Evolutionary conservation across 2,797 vertebrate genomes (phyloP).

Genomic region (Sciaenops ocellatus): DNA sequence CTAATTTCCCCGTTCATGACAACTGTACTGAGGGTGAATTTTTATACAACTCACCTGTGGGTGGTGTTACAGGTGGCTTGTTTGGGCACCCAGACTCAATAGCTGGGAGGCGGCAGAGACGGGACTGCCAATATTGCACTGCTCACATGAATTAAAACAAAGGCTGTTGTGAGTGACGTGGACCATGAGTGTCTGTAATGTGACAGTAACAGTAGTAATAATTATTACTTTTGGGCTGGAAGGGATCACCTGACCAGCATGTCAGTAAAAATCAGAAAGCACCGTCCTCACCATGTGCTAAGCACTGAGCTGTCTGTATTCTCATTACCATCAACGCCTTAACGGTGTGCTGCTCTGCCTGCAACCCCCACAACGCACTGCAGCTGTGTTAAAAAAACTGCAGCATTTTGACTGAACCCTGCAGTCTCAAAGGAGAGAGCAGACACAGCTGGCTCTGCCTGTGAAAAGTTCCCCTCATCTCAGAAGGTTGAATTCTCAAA

Average conservation of each 20-base stretch:
- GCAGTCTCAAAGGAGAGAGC: not conserved
- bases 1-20: too few species aligned
- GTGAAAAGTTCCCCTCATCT: not conserved
- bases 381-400: not conserved
- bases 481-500: not conserved
- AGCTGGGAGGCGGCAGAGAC: too few species aligned
- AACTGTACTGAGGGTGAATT: too few species aligned
- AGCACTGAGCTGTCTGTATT: not conserved
- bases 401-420: not conserved
- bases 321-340: not conserved
- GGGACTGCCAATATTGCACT: too few species aligned
- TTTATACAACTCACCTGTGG: too few species aligned
- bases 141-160: too few species aligned
- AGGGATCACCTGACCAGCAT: not conserved
- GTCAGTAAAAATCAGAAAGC: not conserved
- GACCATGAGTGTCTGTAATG: too few species aligned
- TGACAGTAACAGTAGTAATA: too few species aligned
- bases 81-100: too few species aligned
- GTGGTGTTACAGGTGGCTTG: too few species aligned
- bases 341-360: not conserved
- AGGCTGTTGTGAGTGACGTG: too few species aligned
- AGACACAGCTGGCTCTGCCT: constrained; percentile 12
- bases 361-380: too few species aligned
- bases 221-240: not conserved
- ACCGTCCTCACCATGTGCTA: not conserved